Evolutionary conservation across 37 sponge, comb jelly and placozoan species (phyloP), one percentile per base, ranked within the genome.

Genomic region (Trichoplax adhaerens): DNA sequence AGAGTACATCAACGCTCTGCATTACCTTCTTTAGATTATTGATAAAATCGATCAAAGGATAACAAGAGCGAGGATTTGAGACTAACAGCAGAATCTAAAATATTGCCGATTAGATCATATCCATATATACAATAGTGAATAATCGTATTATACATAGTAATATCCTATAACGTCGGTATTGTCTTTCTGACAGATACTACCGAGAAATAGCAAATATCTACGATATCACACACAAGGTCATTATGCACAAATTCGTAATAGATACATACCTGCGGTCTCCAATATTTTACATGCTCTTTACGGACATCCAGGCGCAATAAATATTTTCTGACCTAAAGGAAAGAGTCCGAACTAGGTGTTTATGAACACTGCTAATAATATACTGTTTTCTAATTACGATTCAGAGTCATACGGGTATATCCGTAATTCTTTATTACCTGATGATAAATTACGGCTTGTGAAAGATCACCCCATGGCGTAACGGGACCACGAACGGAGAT

Each of bases 361-460:
- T 60, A 60, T 60, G 62, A 60, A 60, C 10, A 29, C 29, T 29
- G 29, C 29, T 29, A 29, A 29, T 29, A 29, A 29, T 29, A 29
- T 29, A 29, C 29, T 29, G 29, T 29, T 29, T 29, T 29, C 29
- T 29, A 29, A 29, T 29, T 29, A 29, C 29, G 29, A 29, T 29
- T 29, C 29, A 29, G 62, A 60, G 62, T 12, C 12, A 60, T 12
- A 60, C 62, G 12, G 10, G 10, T 12, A 66, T 66, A 52, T 29
- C 29, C 29, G 29, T 29, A 29, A 29, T 29, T 29, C 29, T 29
- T 29, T 29, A 29, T n/a, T 49, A 93, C 94, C 85, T 98, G 99
- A 71, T 98, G 89, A 77, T 83, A 98, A 78, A 98, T 98, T 77
- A 98, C 85, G 5, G 90, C 99, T 72, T 98, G 99, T 5, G 93